Evolutionary conservation across 2,797 vertebrate species (phyloP), one percentile per base, ranked within the genome.

Genomic region (Bovichtus diacanthus): DNA sequence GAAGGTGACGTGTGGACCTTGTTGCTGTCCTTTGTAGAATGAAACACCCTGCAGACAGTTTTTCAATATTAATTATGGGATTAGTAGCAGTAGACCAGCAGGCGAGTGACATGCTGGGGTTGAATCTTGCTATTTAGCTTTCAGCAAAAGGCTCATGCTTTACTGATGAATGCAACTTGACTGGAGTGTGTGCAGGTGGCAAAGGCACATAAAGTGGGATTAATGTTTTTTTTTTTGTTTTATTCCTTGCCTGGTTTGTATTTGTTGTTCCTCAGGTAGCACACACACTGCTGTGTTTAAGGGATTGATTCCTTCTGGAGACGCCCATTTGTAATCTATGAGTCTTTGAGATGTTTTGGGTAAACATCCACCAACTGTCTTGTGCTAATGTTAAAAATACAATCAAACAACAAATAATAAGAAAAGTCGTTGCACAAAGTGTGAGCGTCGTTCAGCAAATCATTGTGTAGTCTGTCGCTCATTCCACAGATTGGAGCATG

Each of bases 11-110:
- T 21, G 19, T 61, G 27, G 34, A 78, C 46, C 51, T 67, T 31
- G 53, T 65, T 68, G 55, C 47, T 56, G 11, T 70, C 36, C 55
- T 63, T 53, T 73, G 60, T 63, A 46, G 50, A 74, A 39, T 16
- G 31, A 71, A 80, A 21, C n/a, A 54, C 54, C 72, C 82, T 64
- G 64, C 81, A 84, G 83, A 77, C 49, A 38, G 69, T 74, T 83
- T 31, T 75, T 15, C 27, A 58, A 60, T 46, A 43, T 70, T 75
- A 84, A 76, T 86, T 70, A 59, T 16, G n/a, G 49, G 55, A 46
- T 72, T 41, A 19, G 19, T 21, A 65, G 69, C 58, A 41, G 29
- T 3, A 29, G 44, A 69, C 11, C 12, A 41, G 13, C 56, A 54
- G 77, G 41, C 6, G 1, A 50, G 13, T 38, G 15, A 58, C 56